A percentile compares a stretch with the other conserved stretches of the same genome.
These are phyloP conservation scores for Gymnothorax javanicus DNA, from an alignment of 2,797 vertebrate species.

Conservation along the genomic window DNA sequence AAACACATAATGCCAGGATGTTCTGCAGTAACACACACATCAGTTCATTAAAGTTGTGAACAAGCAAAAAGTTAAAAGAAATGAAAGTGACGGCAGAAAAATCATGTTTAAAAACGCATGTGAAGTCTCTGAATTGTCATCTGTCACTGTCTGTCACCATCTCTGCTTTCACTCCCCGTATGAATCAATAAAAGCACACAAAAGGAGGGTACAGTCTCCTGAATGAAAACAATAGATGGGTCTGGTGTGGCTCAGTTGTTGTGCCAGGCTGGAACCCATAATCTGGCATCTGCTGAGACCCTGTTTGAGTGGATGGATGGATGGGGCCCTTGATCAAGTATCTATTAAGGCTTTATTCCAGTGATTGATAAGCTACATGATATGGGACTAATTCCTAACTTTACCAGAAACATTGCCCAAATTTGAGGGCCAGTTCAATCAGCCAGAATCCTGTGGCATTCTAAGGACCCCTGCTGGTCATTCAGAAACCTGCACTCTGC, in stretches of 20 bases:
- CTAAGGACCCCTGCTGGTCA: background rate
- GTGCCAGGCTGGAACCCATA: background rate
- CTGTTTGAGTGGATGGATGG: too few relatives aligned
- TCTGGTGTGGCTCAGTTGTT: background rate
- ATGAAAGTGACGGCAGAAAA: background rate
- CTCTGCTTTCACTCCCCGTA: background rate
- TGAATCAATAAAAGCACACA: background rate
- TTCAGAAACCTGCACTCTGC: background rate
- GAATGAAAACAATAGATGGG: too few relatives aligned
- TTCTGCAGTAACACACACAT: background rate
- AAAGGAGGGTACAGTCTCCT: background rate
- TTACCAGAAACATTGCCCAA: too few relatives aligned
- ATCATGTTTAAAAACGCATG: background rate
- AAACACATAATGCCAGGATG: background rate
- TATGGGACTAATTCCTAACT: too few relatives aligned
- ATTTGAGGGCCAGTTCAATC: too few relatives aligned
- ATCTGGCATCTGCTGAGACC: too few relatives aligned
- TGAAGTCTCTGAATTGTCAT: background rate
- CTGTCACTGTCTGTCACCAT: background rate
- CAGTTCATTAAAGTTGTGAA: background rate
- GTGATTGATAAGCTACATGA: too few relatives aligned
- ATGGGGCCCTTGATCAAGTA: too few relatives aligned
- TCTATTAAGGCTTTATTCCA: too few relatives aligned
- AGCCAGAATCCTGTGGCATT: too few relatives aligned
- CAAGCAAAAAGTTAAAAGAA: background rate